Percentiles rank a stretch among this genome's conserved stretches.
These are phyloP conservation scores for Motacilla tschutschensis DNA, from an alignment of 2,113 vertebrate species.

Conservation along the genomic window DNA sequence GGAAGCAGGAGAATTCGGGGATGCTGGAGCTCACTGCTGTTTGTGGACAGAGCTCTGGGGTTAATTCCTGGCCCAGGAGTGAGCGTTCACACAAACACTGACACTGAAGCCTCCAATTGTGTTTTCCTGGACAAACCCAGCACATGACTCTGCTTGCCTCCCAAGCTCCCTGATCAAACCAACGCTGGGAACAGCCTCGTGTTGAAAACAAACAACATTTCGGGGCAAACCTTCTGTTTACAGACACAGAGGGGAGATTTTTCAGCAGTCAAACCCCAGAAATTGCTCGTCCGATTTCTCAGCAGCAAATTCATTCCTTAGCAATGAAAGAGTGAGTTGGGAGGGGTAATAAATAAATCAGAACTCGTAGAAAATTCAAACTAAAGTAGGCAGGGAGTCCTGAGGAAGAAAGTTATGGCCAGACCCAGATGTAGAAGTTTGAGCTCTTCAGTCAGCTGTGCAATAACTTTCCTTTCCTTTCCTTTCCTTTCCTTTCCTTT, in stretches of 20 bases:
- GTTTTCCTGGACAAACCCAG: not conserved
- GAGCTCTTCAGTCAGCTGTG: not conserved
- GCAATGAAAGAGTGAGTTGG: not conserved
- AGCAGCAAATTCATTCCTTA: not conserved
- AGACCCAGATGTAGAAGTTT: not conserved
- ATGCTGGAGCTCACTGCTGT: not conserved
- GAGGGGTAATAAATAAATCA: not conserved
- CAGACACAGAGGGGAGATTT: not conserved
- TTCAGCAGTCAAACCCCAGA: not conserved
- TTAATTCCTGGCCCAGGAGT: not conserved
- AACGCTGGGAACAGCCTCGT: not conserved
- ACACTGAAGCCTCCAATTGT: not conserved
- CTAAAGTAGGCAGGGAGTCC: fast-evolving
- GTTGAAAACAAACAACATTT: not conserved
- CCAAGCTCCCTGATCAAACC: not conserved
- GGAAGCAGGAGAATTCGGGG: not conserved
- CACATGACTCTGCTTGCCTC: not conserved
- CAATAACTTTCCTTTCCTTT: not conserved
- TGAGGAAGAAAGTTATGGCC: not conserved
- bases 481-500: fast-evolving
- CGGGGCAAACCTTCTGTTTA: not conserved
- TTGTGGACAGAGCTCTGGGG: not conserved
- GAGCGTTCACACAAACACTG: not conserved
- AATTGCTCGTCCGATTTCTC: not conserved
- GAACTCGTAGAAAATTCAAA: fast-evolving